Evolutionary conservation across 1,140 invertebrate species (phyloP).

Genomic region (Patella vulgata): DNA sequence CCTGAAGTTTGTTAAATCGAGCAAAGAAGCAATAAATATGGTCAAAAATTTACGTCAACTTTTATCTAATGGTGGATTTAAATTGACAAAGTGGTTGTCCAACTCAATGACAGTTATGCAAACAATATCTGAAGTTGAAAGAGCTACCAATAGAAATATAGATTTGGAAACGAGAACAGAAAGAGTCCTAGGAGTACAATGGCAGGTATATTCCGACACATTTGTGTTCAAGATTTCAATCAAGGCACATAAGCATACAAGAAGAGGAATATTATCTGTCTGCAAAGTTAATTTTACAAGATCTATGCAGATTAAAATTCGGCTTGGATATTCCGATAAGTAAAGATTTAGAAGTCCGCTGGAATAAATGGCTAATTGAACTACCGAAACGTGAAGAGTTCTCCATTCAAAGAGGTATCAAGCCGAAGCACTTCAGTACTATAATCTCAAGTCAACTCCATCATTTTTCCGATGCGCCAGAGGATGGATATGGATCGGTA

Average conservation of each 20-base stretch:
- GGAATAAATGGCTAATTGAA: constrained; percentile 1
- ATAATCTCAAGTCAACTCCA: constrained; percentile 19
- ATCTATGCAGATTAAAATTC: background rate
- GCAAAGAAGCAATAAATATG: background rate
- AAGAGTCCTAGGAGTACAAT: constrained; percentile 13
- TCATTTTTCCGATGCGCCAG: constrained; percentile 35
- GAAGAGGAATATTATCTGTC: constrained; percentile 6
- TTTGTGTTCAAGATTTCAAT: constrained; percentile 8
- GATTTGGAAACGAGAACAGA: background rate
- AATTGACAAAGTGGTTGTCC: constrained; percentile 17
- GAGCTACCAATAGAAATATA: background rate
- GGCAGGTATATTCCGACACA: constrained; percentile 8
- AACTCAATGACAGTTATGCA: constrained; percentile 14
- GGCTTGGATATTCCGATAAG: background rate
- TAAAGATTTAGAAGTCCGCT: background rate
- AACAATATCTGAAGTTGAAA: constrained; percentile 2
- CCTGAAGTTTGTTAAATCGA: constrained; percentile 13
- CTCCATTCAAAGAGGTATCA: constrained; percentile 1
- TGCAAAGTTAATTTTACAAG: constrained; percentile 18
- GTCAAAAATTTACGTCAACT: background rate
- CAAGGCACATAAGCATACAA: background rate
- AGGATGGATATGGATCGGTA: constrained; percentile 28
- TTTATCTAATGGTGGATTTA: constrained; percentile 17
- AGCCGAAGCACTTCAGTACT: constrained; percentile 8
- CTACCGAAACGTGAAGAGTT: background rate